These are phyloP conservation scores for Neostethus bicornis DNA, from an alignment of 2,797 vertebrate genomes.

Conservation along the genomic window DNA sequence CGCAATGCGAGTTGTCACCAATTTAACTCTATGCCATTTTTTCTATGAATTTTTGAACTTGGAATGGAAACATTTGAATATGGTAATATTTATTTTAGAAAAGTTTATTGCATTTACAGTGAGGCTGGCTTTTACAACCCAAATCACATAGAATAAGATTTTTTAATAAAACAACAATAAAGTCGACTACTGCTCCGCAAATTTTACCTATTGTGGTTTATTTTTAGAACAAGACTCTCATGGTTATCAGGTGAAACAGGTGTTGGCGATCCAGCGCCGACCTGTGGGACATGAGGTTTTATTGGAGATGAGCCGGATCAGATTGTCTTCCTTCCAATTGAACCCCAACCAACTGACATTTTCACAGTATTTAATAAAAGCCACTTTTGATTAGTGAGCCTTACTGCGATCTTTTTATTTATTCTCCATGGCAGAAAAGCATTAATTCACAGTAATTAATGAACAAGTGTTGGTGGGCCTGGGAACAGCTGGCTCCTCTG, in stretches of 20 bases:
- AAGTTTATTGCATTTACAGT: too few relatives aligned
- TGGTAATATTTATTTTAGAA: too few relatives aligned
- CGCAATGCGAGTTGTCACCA: too few relatives aligned
- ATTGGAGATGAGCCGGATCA: slow-evolving; percentile 62
- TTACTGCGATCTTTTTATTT: slow-evolving; percentile 71
- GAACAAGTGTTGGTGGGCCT: slow-evolving; percentile 70
- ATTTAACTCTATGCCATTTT: too few relatives aligned
- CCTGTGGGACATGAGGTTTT: slow-evolving; percentile 49
- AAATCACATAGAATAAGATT: too few relatives aligned
- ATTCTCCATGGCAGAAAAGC: slow-evolving; percentile 70
- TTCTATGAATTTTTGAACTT: too few relatives aligned
- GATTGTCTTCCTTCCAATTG: slow-evolving; percentile 53
- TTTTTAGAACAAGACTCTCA: too few relatives aligned
- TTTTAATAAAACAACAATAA: too few relatives aligned
- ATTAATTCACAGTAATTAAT: slow-evolving; percentile 80
- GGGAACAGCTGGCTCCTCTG: slow-evolving; percentile 75
- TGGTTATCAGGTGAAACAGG: slow-evolving; percentile 59
- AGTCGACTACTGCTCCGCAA: too few relatives aligned
- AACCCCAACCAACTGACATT: slow-evolving; percentile 65
- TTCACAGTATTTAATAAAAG: slow-evolving; percentile 77
- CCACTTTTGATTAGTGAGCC: slow-evolving; percentile 74
- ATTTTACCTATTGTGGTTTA: too few relatives aligned
- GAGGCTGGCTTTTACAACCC: too few relatives aligned
- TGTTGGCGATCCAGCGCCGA: slow-evolving; percentile 55
- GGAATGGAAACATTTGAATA: too few relatives aligned